phyloP scores from a whole-genome alignment of 2,888 invertebrate genomes.

The Macrosiphum euphorbiae region DNA sequence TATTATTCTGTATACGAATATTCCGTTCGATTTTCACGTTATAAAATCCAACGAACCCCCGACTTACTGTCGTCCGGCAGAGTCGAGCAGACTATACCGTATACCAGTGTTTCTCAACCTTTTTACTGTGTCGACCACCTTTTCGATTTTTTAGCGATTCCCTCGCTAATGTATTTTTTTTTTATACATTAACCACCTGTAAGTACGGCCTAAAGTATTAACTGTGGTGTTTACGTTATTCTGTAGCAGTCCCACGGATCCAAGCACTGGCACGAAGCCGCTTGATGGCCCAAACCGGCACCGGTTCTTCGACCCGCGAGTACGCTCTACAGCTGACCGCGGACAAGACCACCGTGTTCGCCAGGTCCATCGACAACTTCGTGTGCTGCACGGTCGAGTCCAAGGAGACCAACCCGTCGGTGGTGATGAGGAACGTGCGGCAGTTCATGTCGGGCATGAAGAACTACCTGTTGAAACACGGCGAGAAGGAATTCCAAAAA shows the following conservation, averaged over 20 bases:
- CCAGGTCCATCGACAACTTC: constrained; percentile 93
- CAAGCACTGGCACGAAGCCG: constrained; percentile 77
- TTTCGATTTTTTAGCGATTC: too few relatives aligned
- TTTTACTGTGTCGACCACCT: too few relatives aligned
- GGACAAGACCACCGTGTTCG: constrained; percentile 90
- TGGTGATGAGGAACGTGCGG: constrained; percentile 90
- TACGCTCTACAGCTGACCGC: constrained; percentile 86
- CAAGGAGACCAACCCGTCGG: constrained; percentile 87
- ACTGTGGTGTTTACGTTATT: constrained; percentile 64
- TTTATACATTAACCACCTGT: too few relatives aligned
- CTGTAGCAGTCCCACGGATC: constrained; percentile 82
- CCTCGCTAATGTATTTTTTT: too few relatives aligned
- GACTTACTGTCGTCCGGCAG: background rate
- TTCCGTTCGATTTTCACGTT: background rate
- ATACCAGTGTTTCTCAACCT: background rate
- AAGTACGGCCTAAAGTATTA: constrained; percentile 36
- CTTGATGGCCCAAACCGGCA: constrained; percentile 75
- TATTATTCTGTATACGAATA: background rate
- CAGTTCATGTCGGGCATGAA: constrained; percentile 99
- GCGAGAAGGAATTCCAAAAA: constrained; percentile 91
- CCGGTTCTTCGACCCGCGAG: constrained; percentile 81
- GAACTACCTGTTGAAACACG: constrained; percentile 96
- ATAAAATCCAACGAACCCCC: background rate
- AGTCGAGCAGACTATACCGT: background rate
- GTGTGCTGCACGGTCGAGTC: constrained; percentile 93